Percentiles rank a stretch among this genome's conserved stretches.
Evolutionary conservation across 2,888 invertebrate species (phyloP).

Genomic region (Eubasilissa splendida): DNA sequence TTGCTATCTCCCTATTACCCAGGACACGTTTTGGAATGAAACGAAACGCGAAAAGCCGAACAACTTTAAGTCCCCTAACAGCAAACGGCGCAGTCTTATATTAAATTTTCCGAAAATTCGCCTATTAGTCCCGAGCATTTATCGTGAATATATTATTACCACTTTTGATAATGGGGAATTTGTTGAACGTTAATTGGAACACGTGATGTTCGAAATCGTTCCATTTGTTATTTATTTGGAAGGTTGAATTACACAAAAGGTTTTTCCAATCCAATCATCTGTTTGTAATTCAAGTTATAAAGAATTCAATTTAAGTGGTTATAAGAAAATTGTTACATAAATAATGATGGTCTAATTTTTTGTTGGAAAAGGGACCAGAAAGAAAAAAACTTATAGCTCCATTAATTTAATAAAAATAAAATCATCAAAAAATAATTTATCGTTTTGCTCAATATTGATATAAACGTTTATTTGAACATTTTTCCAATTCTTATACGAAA

Average conservation of each 20-base stretch:
- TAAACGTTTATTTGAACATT: too few relatives aligned
- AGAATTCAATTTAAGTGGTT: too few relatives aligned
- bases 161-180: not conserved
- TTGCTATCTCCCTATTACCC: not conserved
- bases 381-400: too few relatives aligned
- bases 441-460: too few relatives aligned
- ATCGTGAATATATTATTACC: slow-evolving; percentile 4
- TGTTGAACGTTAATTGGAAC: slow-evolving; percentile 15
- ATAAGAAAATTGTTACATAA: too few relatives aligned
- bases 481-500: too few relatives aligned
- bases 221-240: not conserved
- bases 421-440: too few relatives aligned
- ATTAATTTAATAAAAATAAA: too few relatives aligned
- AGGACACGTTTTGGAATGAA: slow-evolving; percentile 9
- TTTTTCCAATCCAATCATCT: too few relatives aligned
- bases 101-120: not conserved
- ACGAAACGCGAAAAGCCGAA: slow-evolving; percentile 1
- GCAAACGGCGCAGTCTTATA: not conserved
- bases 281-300: too few relatives aligned
- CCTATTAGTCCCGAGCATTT: slow-evolving; percentile 4
- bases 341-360: too few relatives aligned
- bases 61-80: slow-evolving; percentile 8
- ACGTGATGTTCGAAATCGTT: not conserved
- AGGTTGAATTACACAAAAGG: not conserved
- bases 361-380: too few relatives aligned